A percentile compares a stretch with the other conserved stretches of the same genome.
phyloP scores from a whole-genome alignment of 1,140 invertebrate species.

The Gonatopus flavifemur region DNA sequence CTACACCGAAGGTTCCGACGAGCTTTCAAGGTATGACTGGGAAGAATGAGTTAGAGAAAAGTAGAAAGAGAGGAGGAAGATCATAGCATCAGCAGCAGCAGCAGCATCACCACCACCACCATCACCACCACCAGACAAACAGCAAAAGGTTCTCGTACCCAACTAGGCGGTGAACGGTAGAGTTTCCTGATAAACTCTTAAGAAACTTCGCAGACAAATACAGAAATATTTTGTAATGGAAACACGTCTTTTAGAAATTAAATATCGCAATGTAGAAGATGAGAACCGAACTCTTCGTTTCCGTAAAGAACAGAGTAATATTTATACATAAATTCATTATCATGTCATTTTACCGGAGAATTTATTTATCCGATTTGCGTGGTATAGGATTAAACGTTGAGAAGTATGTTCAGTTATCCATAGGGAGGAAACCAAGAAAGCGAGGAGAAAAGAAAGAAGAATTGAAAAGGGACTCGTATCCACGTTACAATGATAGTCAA shows the following conservation, averaged over 20 bases:
- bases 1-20: conserved; percentile 3
- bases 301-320: too few relatives aligned
- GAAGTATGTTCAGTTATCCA: too few relatives aligned
- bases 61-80: conserved; percentile 10
- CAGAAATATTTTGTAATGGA: conserved; percentile 51
- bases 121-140: conserved; percentile 21
- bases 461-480: too few relatives aligned
- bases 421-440: too few relatives aligned
- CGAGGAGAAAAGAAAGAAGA: too few relatives aligned
- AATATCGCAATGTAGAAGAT: conserved; percentile 40
- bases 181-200: conserved; percentile 49
- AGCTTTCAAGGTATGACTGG: conserved; percentile 7
- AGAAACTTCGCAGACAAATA: conserved; percentile 50
- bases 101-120: too few relatives aligned
- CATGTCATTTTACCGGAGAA: too few relatives aligned
- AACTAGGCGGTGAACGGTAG: conserved; percentile 26
- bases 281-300: too few relatives aligned
- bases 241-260: conserved; percentile 48
- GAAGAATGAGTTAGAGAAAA: conserved; percentile 8
- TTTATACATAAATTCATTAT: too few relatives aligned
- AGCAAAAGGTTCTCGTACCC: conserved; percentile 29
- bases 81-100: background rate
- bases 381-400: too few relatives aligned
- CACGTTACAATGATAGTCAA: too few relatives aligned
- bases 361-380: too few relatives aligned